Evolutionary conservation across 2,113 vertebrate species (phyloP).

Genomic region (Antigone vipio): DNA sequence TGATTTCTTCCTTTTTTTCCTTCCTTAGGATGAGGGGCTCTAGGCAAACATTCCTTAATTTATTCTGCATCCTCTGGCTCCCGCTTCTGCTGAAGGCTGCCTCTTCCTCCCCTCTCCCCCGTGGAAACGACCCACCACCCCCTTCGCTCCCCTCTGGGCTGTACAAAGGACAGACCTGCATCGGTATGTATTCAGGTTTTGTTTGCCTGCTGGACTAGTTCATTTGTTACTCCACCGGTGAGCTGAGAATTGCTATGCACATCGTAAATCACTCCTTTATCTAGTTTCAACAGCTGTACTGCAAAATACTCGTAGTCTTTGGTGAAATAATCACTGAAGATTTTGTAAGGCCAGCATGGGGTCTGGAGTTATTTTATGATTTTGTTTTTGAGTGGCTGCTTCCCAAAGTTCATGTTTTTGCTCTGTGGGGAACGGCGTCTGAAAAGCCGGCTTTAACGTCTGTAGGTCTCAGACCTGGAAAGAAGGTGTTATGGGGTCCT

Average conservation of each 20-base stretch:
- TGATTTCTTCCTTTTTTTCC: background rate
- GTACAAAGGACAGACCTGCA: constrained; percentile 27
- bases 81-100: background rate
- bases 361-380: constrained; percentile 17
- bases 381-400: constrained; percentile 38
- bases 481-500: background rate
- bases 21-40: constrained; percentile 29
- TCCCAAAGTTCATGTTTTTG: constrained; percentile 6
- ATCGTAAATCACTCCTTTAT: constrained; percentile 14
- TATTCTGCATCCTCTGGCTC: constrained; percentile 14
- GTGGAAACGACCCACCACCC: background rate
- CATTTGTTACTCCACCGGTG: background rate
- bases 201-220: background rate
- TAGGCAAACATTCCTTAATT: background rate
- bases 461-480: background rate
- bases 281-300: constrained; percentile 11
- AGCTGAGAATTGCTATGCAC: background rate
- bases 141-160: background rate
- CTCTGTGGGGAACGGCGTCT: accelerated
- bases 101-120: background rate
- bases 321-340: background rate
- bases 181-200: constrained; percentile 65
- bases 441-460: background rate
- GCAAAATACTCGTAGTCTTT: background rate
- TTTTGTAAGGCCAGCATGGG: constrained; percentile 9